Base-by-base conservation (phyloP, 2,888 invertebrate species). In the Drosophila affinis region DNA sequence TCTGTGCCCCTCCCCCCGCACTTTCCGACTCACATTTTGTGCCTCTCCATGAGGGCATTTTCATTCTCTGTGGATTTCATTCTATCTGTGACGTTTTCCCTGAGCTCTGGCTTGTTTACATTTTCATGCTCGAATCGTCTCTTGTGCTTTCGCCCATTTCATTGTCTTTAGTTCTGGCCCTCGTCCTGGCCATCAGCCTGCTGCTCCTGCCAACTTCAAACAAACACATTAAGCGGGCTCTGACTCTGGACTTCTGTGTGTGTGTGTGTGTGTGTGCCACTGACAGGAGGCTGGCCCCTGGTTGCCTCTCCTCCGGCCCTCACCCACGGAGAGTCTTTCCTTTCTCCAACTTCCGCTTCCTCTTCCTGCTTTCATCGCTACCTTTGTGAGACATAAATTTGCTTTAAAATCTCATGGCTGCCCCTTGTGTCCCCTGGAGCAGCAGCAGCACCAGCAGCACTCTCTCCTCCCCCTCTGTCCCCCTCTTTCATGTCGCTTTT, bases 341-440 rank as follows among this genome's bases (percentile, higher is more conserved):
- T 27, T 39, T 39, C 39, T 61, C 59, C 77, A 61, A 64, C 78
- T 86, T 88, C 88, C 87, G 87, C 57, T 83, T 88, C 79, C 82
- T n/a, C 39, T 39, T 75, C 12, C 45, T 64, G 74, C 87, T 88
- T 86, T 83, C 88, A 82, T 57, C 88, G 81, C 77, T 59, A 68
- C 79, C 88, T 82, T 88, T 82, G 88, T 82, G 86, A 71, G 84
- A 77, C 84, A 83, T 83, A 83, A 88, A 83, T 83, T 83, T 75
- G 80, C 64, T 86, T 88, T 83, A 79, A 83, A 86, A 83, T 86
- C 80, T 76, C 18, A 27, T 47, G 27, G 39, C 69, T 58, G 32
- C 32, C 59, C 59, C 63, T 59, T 32, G 18, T 63, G 55, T 17
- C 47, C 63, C 62, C 57, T 56, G 57, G 59, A 59, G 67, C 34